A percentile compares a stretch with the other conserved stretches of the same genome.
Evolutionary conservation across 2,797 vertebrate genomes (phyloP).

Genomic region (Megaceryle alcyon): DNA sequence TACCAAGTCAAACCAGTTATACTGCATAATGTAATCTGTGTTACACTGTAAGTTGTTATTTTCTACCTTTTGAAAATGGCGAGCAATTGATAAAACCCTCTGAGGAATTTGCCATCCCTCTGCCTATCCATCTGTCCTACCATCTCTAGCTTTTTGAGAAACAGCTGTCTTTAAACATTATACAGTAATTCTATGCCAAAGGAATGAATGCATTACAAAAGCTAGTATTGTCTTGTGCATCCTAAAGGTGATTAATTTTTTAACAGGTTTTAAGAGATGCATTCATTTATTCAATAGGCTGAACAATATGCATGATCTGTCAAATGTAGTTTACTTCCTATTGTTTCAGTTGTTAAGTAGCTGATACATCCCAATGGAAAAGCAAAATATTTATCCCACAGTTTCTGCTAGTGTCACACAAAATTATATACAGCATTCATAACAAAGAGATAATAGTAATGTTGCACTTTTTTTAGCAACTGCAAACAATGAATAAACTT

Average conservation of each 20-base stretch:
- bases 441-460: not conserved
- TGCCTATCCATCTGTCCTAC: slow-evolving; percentile 42
- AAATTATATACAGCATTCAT: not conserved
- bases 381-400: not conserved
- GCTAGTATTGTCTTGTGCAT: not conserved
- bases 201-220: not conserved
- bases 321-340: not conserved
- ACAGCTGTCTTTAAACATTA: slow-evolving; percentile 46
- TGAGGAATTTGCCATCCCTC: slow-evolving; percentile 24
- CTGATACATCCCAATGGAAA: not conserved
- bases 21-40: slow-evolving; percentile 5
- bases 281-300: slow-evolving; percentile 32
- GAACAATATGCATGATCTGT: slow-evolving; percentile 7
- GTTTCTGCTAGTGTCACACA: not conserved
- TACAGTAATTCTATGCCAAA: slow-evolving; percentile 34
- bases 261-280: slow-evolving; percentile 13
- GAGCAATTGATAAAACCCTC: slow-evolving; percentile 1
- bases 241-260: slow-evolving; percentile 58
- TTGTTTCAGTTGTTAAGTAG: slow-evolving; percentile 15
- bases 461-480: not conserved
- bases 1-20: not conserved
- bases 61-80: not conserved
- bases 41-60: not conserved
- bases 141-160: slow-evolving; percentile 22
- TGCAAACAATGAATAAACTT: not conserved